phyloP scores from a whole-genome alignment of 2,113 vertebrate genomes.

The Pseudopodoces humilis region DNA sequence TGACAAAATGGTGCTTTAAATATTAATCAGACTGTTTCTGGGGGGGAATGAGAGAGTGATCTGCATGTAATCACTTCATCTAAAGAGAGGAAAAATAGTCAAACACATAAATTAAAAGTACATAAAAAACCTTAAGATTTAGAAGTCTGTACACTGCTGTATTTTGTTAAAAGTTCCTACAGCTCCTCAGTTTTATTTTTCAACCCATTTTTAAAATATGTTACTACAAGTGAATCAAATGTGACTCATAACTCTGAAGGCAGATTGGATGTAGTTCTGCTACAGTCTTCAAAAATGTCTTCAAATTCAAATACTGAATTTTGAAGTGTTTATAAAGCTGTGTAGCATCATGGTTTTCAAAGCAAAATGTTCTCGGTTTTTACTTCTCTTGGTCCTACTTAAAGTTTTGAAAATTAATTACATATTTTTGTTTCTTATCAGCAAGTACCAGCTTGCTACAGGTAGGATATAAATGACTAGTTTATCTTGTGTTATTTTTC shows the following conservation, averaged over 20 bases:
- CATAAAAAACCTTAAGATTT: not conserved
- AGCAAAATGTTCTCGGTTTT: not conserved
- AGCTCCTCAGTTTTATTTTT: not conserved
- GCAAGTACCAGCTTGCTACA: not conserved
- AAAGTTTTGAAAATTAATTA: not conserved
- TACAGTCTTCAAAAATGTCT: not conserved
- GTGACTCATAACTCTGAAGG: not conserved
- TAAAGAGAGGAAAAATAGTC: not conserved
- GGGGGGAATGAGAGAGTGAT: not conserved
- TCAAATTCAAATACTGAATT: not conserved
- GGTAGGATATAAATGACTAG: not conserved
- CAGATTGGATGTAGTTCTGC: not conserved
- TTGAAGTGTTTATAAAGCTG: not conserved
- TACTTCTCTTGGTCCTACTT: not conserved
- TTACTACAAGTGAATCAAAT: not conserved
- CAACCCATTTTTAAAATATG: not conserved
- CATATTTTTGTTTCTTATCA: not conserved
- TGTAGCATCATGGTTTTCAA: not conserved
- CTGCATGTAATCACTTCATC: constrained; percentile 5
- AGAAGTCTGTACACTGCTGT: not conserved
- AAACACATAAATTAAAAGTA: not conserved
- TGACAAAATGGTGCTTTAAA: constrained; percentile 35
- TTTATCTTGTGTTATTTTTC: not conserved
- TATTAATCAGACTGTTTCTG: constrained; percentile 34
- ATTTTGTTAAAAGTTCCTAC: not conserved